phyloP scores from a whole-genome alignment of 2,797 vertebrate genomes.

The Poecile montanus region DNA sequence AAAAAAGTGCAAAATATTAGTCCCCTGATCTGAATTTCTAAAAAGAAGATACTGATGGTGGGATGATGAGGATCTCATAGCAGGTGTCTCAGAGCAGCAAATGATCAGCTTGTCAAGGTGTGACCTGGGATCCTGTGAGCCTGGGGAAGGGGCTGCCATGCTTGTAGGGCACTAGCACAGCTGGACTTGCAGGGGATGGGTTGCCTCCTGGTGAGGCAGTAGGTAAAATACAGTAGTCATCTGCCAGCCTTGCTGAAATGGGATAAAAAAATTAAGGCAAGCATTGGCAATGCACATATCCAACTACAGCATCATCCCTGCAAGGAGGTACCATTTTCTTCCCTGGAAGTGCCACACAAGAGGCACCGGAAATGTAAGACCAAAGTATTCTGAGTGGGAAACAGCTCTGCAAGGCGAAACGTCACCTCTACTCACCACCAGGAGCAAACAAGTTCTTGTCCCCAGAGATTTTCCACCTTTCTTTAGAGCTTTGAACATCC shows the following conservation, averaged over 20 bases:
- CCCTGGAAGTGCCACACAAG: background rate
- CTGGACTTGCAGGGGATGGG: background rate
- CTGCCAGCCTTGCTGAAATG: background rate
- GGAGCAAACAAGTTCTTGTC: background rate
- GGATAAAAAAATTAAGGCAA: background rate
- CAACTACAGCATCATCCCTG: background rate
- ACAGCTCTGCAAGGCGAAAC: background rate
- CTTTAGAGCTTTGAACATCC: background rate
- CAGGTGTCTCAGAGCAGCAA: background rate
- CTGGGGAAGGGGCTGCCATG: background rate
- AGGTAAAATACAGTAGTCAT: background rate
- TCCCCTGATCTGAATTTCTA: background rate
- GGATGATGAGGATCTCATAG: background rate
- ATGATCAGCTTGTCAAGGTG: background rate
- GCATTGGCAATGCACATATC: fast-evolving
- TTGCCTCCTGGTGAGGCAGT: background rate
- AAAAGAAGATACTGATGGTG: background rate
- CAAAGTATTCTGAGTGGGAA: background rate
- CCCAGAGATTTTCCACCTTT: background rate
- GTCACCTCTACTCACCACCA: background rate
- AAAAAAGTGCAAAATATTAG: background rate
- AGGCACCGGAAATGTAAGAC: background rate
- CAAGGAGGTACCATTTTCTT: background rate
- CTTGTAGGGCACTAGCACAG: too few relatives aligned
- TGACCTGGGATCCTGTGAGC: background rate